phyloP scores from a whole-genome alignment of 2,797 vertebrate species.

The Halcyon badia region DNA sequence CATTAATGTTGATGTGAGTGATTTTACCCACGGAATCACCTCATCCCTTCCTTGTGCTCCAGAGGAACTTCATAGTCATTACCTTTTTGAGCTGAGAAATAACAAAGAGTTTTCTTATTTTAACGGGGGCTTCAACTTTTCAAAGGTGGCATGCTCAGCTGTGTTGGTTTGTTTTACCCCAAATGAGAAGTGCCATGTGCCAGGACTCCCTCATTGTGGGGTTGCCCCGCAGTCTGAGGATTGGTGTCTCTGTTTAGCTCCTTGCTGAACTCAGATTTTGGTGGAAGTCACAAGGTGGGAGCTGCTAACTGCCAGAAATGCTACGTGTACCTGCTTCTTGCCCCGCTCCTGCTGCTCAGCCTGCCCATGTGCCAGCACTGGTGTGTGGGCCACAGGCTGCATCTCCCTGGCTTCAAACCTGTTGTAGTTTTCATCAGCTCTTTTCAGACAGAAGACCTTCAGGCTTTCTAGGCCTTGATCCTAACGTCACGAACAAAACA shows the following conservation, averaged over 20 bases:
- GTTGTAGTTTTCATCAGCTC: neutral
- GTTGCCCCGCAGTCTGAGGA: rapidly evolving
- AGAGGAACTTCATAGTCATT: neutral
- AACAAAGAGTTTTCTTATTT: neutral
- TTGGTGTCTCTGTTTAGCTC: neutral
- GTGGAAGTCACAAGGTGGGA: neutral
- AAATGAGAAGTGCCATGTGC: rapidly evolving
- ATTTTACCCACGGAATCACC: neutral
- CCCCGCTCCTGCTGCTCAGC: neutral
- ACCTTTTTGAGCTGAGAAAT: neutral
- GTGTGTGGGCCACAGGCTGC: rapidly evolving
- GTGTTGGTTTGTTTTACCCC: neutral
- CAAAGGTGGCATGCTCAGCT: neutral
- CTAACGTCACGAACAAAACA: rapidly evolving
- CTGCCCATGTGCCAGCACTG: rapidly evolving
- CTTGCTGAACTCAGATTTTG: neutral
- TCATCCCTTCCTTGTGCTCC: neutral
- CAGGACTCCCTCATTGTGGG: neutral
- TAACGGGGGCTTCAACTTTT: neutral
- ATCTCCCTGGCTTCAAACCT: neutral
- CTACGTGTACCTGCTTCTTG: neutral
- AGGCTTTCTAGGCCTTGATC: neutral
- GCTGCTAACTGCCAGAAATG: neutral
- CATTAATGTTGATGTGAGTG: neutral
- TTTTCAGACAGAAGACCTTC: neutral